These are phyloP conservation scores for Tetrapedia diversipes DNA, from an alignment of 2,888 invertebrate genomes.

Conservation along the genomic window DNA sequence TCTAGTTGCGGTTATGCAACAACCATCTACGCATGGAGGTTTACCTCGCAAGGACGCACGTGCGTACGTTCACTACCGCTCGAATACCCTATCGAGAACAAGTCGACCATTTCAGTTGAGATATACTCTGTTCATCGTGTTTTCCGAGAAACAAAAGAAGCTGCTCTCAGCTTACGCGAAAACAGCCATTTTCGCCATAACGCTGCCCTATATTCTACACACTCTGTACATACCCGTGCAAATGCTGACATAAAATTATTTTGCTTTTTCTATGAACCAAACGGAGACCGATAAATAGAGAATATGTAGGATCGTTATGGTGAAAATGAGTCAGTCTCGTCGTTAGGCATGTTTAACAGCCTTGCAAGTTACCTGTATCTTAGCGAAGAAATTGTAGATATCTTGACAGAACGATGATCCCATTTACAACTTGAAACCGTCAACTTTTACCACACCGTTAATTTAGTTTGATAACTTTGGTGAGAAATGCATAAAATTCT, in stretches of 20 bases:
- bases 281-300: no score
- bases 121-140: slow-evolving; percentile 56
- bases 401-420: not conserved
- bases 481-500: not conserved
- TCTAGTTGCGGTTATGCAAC: slow-evolving; percentile 60
- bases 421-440: not conserved
- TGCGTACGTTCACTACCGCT: slow-evolving; percentile 64
- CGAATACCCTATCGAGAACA: slow-evolving; percentile 57
- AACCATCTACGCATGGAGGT: slow-evolving; percentile 55
- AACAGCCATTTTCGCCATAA: slow-evolving; percentile 29
- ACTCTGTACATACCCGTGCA: no score
- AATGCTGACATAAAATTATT: no score
- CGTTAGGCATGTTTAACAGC: not conserved
- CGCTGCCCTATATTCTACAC: not conserved
- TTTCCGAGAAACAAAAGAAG: slow-evolving; percentile 41
- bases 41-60: slow-evolving; percentile 67
- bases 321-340: slow-evolving; percentile 29
- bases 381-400: slow-evolving; percentile 19
- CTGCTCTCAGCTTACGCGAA: slow-evolving; percentile 15
- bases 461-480: not conserved
- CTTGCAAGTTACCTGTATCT: slow-evolving; percentile 39
- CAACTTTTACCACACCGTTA: not conserved
- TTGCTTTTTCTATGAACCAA: no score
- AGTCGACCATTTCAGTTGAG: slow-evolving; percentile 38
- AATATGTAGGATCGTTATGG: not conserved